A percentile compares a stretch with the other conserved stretches of the same genome.
These are phyloP conservation scores for Acholoe squamosa DNA, from an alignment of 2,888 invertebrate species.

Conservation along the genomic window DNA sequence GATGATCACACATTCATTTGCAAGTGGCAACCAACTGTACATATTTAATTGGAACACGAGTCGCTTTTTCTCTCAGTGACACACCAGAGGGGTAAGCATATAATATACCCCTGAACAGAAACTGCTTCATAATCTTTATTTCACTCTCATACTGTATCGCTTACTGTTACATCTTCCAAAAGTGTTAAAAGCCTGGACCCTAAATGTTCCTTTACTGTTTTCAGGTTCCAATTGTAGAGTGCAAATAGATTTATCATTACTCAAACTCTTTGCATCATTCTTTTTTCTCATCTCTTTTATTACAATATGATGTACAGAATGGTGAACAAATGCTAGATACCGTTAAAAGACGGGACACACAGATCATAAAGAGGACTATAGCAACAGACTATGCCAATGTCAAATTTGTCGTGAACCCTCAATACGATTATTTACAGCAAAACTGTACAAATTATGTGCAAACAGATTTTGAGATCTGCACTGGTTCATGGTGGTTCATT, in stretches of 20 bases:
- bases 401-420: conserved; percentile 48
- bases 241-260: not conserved
- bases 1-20: conserved; percentile 45
- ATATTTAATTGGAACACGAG: not conserved
- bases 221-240: not conserved
- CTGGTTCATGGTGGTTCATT: conserved; percentile 30
- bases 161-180: too few species aligned
- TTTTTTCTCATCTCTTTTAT: not conserved
- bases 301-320: not conserved
- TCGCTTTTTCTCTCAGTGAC: conserved; percentile 11
- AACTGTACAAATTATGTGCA: conserved; percentile 62
- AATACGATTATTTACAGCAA: conserved; percentile 53
- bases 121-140: not conserved
- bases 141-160: not conserved
- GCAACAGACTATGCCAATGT: conserved; percentile 32
- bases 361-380: not conserved
- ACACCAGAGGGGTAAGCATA: not conserved
- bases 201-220: not conserved
- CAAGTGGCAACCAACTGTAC: conserved; percentile 34
- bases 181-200: too few species aligned
- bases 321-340: too few species aligned
- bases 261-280: not conserved
- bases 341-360: not conserved
- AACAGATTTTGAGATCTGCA: conserved; percentile 55
- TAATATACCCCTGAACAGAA: not conserved